Conservation (phyloP, 2,113 vertebrate genomes). For the Neodontobutis hainanensis region DNA sequence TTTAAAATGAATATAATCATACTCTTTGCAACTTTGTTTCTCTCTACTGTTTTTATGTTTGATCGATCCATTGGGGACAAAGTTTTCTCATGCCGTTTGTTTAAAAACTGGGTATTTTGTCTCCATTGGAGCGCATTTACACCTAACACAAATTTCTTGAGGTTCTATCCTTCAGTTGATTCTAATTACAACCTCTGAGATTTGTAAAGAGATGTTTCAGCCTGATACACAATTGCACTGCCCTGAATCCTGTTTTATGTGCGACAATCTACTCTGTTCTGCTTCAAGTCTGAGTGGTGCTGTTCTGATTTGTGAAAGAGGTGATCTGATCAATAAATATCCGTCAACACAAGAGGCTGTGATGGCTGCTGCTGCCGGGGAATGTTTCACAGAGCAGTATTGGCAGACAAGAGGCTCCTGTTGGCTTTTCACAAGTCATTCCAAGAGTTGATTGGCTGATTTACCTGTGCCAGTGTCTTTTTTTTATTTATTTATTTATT, state of each 20-base stretch:
- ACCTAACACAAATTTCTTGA: too few relatives aligned
- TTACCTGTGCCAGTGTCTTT: slow-evolving; percentile 64
- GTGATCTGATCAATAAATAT: slow-evolving; percentile 54
- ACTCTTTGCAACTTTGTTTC: too few relatives aligned
- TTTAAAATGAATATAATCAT: too few relatives aligned
- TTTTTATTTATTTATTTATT: slow-evolving; percentile 4
- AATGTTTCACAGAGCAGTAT: slow-evolving; percentile 61
- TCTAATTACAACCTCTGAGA: too few relatives aligned
- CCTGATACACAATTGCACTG: slow-evolving; percentile 16
- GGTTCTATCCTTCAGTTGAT: too few relatives aligned
- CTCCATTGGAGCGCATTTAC: too few relatives aligned
- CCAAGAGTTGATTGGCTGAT: slow-evolving; percentile 62
- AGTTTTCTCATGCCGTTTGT: too few relatives aligned
- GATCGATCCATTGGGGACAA: too few relatives aligned
- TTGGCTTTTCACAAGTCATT: slow-evolving; percentile 71
- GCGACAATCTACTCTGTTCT: slow-evolving; percentile 43
- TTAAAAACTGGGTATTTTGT: too few relatives aligned
- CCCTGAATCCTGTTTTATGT: slow-evolving; percentile 38
- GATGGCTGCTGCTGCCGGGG: slow-evolving; percentile 32
- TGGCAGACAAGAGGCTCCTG: slow-evolving; percentile 57
- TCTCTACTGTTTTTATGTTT: too few relatives aligned
- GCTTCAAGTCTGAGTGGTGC: slow-evolving; percentile 40
- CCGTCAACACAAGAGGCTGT: slow-evolving; percentile 36
- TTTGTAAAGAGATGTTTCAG: slow-evolving; percentile 23
- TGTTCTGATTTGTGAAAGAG: slow-evolving; percentile 28